Evolutionary conservation across 1,140 invertebrate species (phyloP).

Genomic region (Cryptotermes secundus): DNA sequence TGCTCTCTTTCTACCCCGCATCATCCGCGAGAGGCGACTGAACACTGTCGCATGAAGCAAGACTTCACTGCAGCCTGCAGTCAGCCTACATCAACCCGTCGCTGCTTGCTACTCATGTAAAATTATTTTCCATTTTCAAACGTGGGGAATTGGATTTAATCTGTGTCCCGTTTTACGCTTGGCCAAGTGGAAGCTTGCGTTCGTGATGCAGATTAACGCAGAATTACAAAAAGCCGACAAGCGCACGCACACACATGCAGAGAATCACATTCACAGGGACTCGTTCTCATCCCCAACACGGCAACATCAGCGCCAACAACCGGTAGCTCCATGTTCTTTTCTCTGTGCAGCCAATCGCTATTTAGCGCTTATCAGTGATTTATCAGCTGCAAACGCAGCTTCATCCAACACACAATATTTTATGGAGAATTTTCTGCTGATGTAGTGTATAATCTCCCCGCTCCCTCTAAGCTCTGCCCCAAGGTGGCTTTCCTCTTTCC

Average conservation of each 20-base stretch:
- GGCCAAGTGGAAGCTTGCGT: conserved; percentile 31
- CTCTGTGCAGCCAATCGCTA: neutral
- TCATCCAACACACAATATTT: neutral
- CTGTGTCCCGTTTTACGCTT: conserved; percentile 34
- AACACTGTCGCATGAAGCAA: neutral
- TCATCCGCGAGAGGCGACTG: neutral
- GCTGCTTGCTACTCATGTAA: conserved; percentile 32
- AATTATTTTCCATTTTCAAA: conserved; percentile 36
- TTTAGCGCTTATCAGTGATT: neutral
- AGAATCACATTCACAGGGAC: conserved; percentile 26
- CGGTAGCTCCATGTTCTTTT: neutral
- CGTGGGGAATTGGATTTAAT: conserved; percentile 35
- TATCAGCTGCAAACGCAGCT: neutral
- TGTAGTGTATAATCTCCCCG: neutral
- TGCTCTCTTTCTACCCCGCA: neutral
- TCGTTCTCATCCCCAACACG: neutral
- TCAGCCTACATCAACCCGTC: neutral
- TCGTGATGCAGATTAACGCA: conserved; percentile 34
- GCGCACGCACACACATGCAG: conserved; percentile 12
- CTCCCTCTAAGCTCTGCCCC: too few relatives aligned
- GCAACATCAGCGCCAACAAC: neutral
- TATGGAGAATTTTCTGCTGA: neutral
- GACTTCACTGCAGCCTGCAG: neutral
- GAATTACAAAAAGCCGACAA: conserved; percentile 35
- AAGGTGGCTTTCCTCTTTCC: too few relatives aligned